phyloP scores from a whole-genome alignment of 2,888 invertebrate species.

The Aspidiotus rigidus region DNA sequence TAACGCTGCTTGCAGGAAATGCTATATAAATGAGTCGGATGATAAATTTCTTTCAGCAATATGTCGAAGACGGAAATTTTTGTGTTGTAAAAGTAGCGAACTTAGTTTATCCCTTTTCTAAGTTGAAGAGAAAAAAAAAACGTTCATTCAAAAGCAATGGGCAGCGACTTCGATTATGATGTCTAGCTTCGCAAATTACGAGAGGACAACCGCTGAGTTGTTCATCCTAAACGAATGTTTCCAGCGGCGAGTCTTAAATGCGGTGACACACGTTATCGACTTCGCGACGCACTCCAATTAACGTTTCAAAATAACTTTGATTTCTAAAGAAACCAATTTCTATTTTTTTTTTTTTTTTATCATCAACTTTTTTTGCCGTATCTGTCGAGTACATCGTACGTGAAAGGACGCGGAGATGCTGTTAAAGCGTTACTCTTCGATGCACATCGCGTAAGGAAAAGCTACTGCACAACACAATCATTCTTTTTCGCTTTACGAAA shows the following conservation, averaged over 20 bases:
- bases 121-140: too few relatives aligned
- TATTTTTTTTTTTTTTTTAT: conserved; percentile 12
- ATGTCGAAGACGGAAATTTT: too few relatives aligned
- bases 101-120: too few relatives aligned
- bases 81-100: too few relatives aligned
- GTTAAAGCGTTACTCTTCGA: conserved; percentile 28
- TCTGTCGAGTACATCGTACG: background rate
- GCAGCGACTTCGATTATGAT: conserved; percentile 8
- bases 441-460: conserved; percentile 1
- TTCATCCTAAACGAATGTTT: conserved; percentile 6
- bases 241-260: conserved; percentile 23
- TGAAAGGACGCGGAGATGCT: conserved; percentile 9
- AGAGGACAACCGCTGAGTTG: conserved; percentile 28
- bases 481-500: background rate
- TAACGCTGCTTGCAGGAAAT: too few relatives aligned
- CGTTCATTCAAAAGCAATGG: too few relatives aligned
- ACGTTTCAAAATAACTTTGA: conserved; percentile 12
- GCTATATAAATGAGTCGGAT: too few relatives aligned
- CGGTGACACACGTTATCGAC: conserved; percentile 18
- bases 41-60: too few relatives aligned
- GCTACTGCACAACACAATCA: background rate
- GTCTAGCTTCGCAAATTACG: conserved; percentile 24
- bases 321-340: conserved; percentile 13
- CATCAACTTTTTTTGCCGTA: background rate
- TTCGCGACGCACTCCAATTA: conserved; percentile 30